Conservation (phyloP, 2,888 invertebrate genomes). For the Ceraclea dissimilis region DNA sequence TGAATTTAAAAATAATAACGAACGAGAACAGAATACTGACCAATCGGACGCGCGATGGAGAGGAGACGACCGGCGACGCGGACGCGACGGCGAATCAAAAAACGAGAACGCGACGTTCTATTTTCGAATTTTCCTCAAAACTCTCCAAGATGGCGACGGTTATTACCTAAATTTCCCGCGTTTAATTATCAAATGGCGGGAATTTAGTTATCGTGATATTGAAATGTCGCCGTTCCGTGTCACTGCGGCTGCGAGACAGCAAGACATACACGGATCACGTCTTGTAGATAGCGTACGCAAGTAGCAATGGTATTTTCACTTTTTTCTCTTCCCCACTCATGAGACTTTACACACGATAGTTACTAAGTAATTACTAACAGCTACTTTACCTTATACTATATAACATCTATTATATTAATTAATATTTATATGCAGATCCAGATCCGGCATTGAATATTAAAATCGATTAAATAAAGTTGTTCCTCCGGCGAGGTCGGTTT, state of each 20-base stretch:
- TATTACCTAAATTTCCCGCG: background rate
- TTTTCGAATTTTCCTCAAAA: background rate
- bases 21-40: background rate
- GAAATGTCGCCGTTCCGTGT: background rate
- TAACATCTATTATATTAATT: too few species aligned
- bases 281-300: too few species aligned
- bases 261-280: background rate
- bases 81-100: background rate
- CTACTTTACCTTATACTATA: too few species aligned
- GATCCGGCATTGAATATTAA: conserved; percentile 1
- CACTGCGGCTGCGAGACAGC: background rate
- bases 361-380: background rate
- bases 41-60: background rate
- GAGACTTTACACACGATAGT: background rate
- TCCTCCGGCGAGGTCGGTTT: background rate
- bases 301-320: background rate
- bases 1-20: background rate
- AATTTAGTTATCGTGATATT: background rate
- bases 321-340: background rate
- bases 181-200: background rate
- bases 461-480: background rate
- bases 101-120: too few species aligned
- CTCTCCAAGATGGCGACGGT: background rate
- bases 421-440: background rate
- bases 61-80: background rate